A percentile compares a stretch with the other conserved stretches of the same genome.
phyloP scores from a whole-genome alignment of 92 coral and sea anemone species.

The Epizoanthus illoricatus region DNA sequence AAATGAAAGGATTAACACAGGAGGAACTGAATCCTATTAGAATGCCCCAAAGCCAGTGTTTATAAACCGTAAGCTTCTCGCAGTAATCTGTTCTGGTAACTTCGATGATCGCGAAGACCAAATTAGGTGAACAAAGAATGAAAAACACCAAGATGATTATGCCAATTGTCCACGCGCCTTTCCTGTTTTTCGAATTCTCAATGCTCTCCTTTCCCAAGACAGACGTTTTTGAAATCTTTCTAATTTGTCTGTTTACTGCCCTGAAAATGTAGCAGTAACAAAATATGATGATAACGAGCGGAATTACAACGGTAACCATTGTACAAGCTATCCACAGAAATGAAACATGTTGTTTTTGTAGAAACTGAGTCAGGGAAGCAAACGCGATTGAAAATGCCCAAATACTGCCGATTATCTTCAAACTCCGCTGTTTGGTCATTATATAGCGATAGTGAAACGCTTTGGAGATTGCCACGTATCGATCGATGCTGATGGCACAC shows the following conservation, averaged over 20 bases:
- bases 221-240: slow-evolving; percentile 8
- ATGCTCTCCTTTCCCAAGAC: not conserved
- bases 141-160: slow-evolving; percentile 22
- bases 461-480: slow-evolving; percentile 13
- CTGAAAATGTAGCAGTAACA: slow-evolving; percentile 16
- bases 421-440: not conserved
- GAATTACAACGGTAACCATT: not conserved
- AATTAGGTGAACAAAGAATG: slow-evolving; percentile 13
- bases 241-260: not conserved
- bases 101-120: slow-evolving; percentile 21
- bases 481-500: slow-evolving; percentile 19
- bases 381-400: not conserved
- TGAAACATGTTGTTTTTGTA: slow-evolving; percentile 7
- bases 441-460: not conserved
- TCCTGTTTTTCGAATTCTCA: slow-evolving; percentile 1
- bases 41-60: slow-evolving; percentile 35
- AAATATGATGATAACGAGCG: slow-evolving; percentile 7
- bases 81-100: not conserved
- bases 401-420: not conserved
- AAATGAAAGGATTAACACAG: slow-evolving; percentile 25
- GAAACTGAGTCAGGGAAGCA: slow-evolving; percentile 23
- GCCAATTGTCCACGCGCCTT: slow-evolving; percentile 30
- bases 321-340: slow-evolving; percentile 10
- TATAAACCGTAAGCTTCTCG: slow-evolving; percentile 4
- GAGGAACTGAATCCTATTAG: slow-evolving; percentile 9